Evolutionary conservation across 2,888 invertebrate genomes (phyloP), one percentile per base, ranked within the genome.

Genomic region (Melolontha melolontha): DNA sequence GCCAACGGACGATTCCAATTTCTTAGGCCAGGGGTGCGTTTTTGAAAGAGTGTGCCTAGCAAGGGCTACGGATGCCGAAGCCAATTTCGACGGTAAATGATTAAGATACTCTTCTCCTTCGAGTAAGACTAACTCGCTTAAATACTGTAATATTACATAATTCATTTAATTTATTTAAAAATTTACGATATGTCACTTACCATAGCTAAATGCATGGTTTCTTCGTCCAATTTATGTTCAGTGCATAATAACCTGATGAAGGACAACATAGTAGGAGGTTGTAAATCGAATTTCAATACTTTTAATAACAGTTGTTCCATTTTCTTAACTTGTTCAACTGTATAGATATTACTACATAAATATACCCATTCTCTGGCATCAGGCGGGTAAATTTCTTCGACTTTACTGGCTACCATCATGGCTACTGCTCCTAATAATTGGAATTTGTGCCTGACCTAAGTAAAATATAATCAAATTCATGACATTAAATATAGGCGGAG

Each of bases 1-100:
- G 1, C 85, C 85, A 52, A 86, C 85, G 12, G 80, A 73, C 54
- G 80, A 73, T 64, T 80, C 80, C 70, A 88, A 72, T 64, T 81
- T 76, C 52, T 75, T 75, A 4, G 84, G 81, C 85, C 86, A 86
- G 2, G 81, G 76, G 12, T 76, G 74, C 41, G 74, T 73, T 70
- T 81, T 79, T 1, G 82, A 80, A 34, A 85, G 75, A 6, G 78
- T 78, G 69, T 76, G 74, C 52, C 81, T 74, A 0, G 82, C 81
- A 42, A 82, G 71, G 16, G 79, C 80, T 12, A 82, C 71, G 1
- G 79, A 76, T 8, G 83, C 77, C 10, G 81, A 79, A 12, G 83
- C 83, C 69, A 83, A 73, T 75, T 81, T 78, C 5, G 82, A 83
- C 5, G 82, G 83, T 22, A 78, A 69, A 66, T 79, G 76, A 16